Percentiles rank a stretch among this genome's conserved stretches.
Conservation (phyloP, 2,113 vertebrate species). For the Aphelocoma coerulescens region DNA sequence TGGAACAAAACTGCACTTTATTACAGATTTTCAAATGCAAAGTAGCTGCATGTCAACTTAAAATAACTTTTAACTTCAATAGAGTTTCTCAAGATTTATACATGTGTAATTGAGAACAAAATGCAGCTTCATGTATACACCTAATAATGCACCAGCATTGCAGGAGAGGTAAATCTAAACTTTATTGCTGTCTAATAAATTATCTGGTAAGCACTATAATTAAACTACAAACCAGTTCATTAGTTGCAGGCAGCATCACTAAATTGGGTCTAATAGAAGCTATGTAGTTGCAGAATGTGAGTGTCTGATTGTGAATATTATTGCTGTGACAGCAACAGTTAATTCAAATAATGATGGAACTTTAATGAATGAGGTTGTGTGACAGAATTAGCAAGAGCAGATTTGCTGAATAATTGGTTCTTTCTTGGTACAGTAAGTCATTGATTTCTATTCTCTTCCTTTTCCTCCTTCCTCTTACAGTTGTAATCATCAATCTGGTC, state of each 20-base stretch:
- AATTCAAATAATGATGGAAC: conserved; percentile 44
- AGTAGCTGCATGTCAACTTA: neutral
- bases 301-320: conserved; percentile 37
- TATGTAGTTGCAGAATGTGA: neutral
- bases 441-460: conserved; percentile 30
- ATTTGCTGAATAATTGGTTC: conserved; percentile 56
- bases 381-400: conserved; percentile 35
- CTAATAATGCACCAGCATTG: neutral
- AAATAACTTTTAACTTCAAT: neutral
- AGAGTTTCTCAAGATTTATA: conserved; percentile 9
- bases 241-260: neutral
- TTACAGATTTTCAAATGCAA: neutral
- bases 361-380: conserved; percentile 30
- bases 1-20: neutral
- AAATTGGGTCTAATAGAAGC: conserved; percentile 2
- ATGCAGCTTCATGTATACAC: neutral
- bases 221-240: conserved; percentile 46
- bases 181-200: conserved; percentile 48
- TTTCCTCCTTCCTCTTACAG: neutral
- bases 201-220: conserved; percentile 23
- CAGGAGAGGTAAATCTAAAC: conserved; percentile 15
- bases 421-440: conserved; percentile 47
- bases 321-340: conserved; percentile 51
- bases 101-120: conserved; percentile 22
- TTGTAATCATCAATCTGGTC: neutral